phyloP scores from a whole-genome alignment of 2,113 vertebrate genomes.

The Hiodon tergisus region DNA sequence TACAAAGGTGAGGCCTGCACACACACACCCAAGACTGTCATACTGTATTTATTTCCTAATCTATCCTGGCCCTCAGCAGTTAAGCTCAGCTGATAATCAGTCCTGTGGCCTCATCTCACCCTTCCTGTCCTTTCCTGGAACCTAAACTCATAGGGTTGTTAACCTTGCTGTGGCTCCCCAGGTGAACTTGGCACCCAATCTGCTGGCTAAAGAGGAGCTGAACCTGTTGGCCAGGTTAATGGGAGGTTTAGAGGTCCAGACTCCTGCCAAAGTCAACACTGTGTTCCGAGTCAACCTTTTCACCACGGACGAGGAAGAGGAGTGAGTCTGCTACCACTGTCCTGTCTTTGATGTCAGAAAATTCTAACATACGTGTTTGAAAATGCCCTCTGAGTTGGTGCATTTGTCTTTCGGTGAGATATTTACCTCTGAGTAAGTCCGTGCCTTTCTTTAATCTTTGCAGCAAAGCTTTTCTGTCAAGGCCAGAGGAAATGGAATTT shows the following conservation, averaged over 20 bases:
- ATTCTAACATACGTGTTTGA: background rate
- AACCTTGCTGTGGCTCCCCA: constrained; percentile 37
- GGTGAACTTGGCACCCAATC: constrained; percentile 68
- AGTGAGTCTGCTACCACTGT: constrained; percentile 39
- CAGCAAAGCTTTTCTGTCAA: constrained; percentile 61
- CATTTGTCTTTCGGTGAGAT: background rate
- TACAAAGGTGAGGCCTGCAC: constrained; percentile 62
- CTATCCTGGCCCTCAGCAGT: background rate
- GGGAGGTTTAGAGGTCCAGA: constrained; percentile 73
- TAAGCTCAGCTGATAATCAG: background rate
- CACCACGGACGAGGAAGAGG: constrained; percentile 70
- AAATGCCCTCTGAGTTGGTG: background rate
- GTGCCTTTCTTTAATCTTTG: background rate
- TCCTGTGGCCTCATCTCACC: background rate
- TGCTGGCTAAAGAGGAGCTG: constrained; percentile 87
- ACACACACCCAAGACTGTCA: too few relatives aligned
- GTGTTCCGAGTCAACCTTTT: constrained; percentile 80
- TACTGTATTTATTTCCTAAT: background rate
- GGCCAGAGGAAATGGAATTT: constrained; percentile 57
- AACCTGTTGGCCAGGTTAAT: constrained; percentile 84
- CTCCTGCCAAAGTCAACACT: constrained; percentile 41
- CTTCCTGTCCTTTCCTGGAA: background rate
- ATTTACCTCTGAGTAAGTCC: background rate
- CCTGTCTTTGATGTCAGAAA: background rate
- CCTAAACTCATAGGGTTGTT: background rate